Base-by-base conservation (phyloP, 1,140 invertebrate species). In the Ctenoplectra terminalis region DNA sequence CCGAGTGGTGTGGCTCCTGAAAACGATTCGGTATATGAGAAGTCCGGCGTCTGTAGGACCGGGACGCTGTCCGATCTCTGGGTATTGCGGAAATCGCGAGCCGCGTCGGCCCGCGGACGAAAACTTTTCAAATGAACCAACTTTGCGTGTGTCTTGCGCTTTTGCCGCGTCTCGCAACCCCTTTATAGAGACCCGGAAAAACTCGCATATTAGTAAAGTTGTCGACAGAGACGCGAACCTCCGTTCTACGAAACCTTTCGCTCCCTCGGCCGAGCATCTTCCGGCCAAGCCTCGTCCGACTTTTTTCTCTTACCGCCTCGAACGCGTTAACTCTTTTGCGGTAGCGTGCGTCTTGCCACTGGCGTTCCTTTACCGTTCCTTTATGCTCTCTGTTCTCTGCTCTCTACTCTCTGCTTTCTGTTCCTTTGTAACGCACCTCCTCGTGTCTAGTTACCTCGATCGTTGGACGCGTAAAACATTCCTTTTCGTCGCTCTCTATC, bases 131-230 rank as follows among this genome's bases (percentile, higher is more conserved):
- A 91, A 91, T 90, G 90, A 90, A 75, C 67, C 78, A 90, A 92
- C 91, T 92, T 91, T 91, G 88, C 90, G 91, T 90, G 90, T 92
- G 91, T 92, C 91, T 92, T 92, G 90, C 87, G 73, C 82, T 87
- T 84, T 82, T 67, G 64, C 61, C 71, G 64, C 76, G 79, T 83
- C 81, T 84, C 77, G 83, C 87, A 61, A 74, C 88, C 76, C 70
- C 56, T 81, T 84, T 64, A 63, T 31, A 29, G 50, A 70, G 58
- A 74, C 43, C 48, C 43, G 71, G 71, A 73, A 87, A 80, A 66
- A 80, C 79, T 74, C 86, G 89, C 87, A 92, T 92, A 92, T 92
- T 92, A 89, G 87, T 82, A 92, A 92, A 92, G 91, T 92, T 92
- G 85, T 83, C 61, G 78, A 66, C 78, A 75, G 71, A 73, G 78